Percentiles rank a stretch among this genome's conserved stretches.
Conservation (phyloP, 2,797 vertebrate genomes). For the Trematomus bernacchii region DNA sequence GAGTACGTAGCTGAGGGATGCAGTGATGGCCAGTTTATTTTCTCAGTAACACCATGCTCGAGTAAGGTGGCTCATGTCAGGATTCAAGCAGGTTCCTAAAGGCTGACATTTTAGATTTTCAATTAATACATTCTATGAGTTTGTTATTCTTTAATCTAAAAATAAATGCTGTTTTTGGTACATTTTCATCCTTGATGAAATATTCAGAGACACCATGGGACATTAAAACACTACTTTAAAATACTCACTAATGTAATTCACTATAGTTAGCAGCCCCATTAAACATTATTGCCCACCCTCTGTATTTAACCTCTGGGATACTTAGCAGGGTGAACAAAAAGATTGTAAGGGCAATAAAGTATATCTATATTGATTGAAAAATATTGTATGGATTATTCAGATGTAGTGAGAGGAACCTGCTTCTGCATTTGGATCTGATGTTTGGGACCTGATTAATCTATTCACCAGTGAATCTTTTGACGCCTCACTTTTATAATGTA, state of each 20-base stretch:
- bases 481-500: conserved; percentile 56
- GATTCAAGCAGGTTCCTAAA: not conserved
- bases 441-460: conserved; percentile 3
- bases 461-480: conserved; percentile 59
- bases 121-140: not conserved
- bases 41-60: conserved; percentile 46
- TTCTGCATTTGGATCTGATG: conserved; percentile 22
- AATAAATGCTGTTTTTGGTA: not conserved
- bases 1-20: conserved; percentile 63
- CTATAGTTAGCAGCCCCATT: conserved; percentile 44
- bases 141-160: conserved; percentile 15
- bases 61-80: not conserved
- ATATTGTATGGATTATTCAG: conserved; percentile 10
- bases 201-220: conserved; percentile 10
- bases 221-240: conserved; percentile 29
- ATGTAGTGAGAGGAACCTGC: conserved; percentile 8
- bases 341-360: conserved; percentile 12
- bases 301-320: conserved; percentile 34
- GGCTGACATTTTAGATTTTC: not conserved
- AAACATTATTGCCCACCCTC: conserved; percentile 30
- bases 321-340: conserved; percentile 2
- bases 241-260: conserved; percentile 31
- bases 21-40: conserved; percentile 43
- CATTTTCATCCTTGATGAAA: conserved; percentile 20
- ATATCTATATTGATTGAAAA: conserved; percentile 6